Evolutionary conservation across 2,888 invertebrate species (phyloP).

Genomic region (Dorcus hopei): DNA sequence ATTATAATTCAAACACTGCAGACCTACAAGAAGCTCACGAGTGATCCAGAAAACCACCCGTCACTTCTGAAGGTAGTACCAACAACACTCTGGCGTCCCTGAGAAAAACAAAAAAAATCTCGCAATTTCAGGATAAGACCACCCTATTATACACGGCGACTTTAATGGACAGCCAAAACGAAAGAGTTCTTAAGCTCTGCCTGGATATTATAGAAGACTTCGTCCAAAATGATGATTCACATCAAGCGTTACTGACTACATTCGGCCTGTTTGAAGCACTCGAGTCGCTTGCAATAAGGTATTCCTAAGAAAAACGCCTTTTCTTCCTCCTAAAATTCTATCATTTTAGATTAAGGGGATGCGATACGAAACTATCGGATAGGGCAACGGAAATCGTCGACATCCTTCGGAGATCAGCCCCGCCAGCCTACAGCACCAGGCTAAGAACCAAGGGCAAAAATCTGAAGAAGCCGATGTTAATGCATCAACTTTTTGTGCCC

Average conservation of each 20-base stretch:
- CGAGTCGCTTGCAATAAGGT: slow-evolving; percentile 33
- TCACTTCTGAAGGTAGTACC: slow-evolving; percentile 17
- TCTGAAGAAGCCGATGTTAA: slow-evolving; percentile 15
- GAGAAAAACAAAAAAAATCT: not conserved
- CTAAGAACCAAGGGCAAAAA: slow-evolving; percentile 11
- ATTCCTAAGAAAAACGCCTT: not conserved
- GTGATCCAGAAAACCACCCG: slow-evolving; percentile 12
- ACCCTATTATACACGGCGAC: slow-evolving; percentile 32
- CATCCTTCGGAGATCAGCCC: slow-evolving; percentile 18
- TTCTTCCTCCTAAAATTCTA: not conserved
- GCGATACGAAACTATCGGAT: slow-evolving; percentile 21
- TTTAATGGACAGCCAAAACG: slow-evolving; percentile 28
- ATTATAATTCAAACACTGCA: slow-evolving; percentile 13
- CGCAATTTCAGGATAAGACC: slow-evolving; percentile 28
- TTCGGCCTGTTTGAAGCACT: slow-evolving; percentile 38
- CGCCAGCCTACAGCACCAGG: slow-evolving; percentile 27
- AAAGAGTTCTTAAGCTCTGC: slow-evolving; percentile 26
- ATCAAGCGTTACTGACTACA: slow-evolving; percentile 26
- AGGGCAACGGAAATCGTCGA: slow-evolving; percentile 22
- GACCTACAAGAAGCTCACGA: slow-evolving; percentile 18
- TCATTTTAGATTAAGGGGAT: slow-evolving; percentile 26
- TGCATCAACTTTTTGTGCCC: slow-evolving; percentile 23
- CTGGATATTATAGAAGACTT: slow-evolving; percentile 35
- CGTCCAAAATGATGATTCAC: slow-evolving; percentile 26
- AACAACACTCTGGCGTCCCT: not conserved